These are phyloP conservation scores for Melinaea menophilus DNA, from an alignment of 2,888 invertebrate genomes.

Conservation along the genomic window DNA sequence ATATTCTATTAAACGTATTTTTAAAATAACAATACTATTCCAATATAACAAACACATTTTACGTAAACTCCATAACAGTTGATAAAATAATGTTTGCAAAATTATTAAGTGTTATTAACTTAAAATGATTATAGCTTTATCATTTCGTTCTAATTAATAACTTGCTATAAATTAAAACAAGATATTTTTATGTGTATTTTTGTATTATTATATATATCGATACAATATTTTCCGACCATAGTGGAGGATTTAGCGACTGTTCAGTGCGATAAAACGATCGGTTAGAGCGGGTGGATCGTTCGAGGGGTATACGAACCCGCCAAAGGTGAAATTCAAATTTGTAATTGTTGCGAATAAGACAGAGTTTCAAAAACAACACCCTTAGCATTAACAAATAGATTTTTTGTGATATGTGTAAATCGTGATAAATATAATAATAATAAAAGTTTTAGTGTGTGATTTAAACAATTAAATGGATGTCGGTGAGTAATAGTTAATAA, in stretches of 20 bases:
- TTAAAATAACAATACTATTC: too few species aligned
- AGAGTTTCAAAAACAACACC: slow-evolving; percentile 2
- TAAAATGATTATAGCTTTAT: neutral
- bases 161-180: neutral
- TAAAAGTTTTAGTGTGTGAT: too few species aligned
- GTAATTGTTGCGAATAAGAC: neutral
- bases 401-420: too few species aligned
- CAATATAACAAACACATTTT: too few species aligned
- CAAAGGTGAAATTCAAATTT: slow-evolving; percentile 63
- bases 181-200: neutral
- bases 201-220: slow-evolving; percentile 41
- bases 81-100: too few species aligned
- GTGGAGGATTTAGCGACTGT: slow-evolving; percentile 55
- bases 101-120: neutral
- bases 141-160: neutral
- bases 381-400: too few species aligned
- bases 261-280: slow-evolving; percentile 72
- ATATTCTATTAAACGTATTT: too few species aligned
- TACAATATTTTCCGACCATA: slow-evolving; percentile 55
- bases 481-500: too few species aligned
- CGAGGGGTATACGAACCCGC: slow-evolving; percentile 57
- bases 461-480: too few species aligned
- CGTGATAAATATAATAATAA: too few species aligned
- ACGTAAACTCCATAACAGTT: too few species aligned
- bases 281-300: slow-evolving; percentile 55